Percentiles rank a stretch among this genome's conserved stretches.
Conservation (phyloP, 2,888 invertebrate species). For the Cosmia pyralina region DNA sequence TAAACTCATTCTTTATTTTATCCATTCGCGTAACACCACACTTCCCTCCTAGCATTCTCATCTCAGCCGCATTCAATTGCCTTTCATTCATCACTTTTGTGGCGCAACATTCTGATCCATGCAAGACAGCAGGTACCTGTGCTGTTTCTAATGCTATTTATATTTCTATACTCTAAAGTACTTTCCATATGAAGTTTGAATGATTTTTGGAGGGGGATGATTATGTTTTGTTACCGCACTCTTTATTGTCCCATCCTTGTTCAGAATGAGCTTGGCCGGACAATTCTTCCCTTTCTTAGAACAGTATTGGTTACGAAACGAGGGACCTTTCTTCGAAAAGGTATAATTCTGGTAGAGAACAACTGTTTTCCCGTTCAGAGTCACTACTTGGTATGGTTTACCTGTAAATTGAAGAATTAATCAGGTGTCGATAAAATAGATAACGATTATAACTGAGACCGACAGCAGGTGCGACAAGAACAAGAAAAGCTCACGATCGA, state of each 20-base stretch:
- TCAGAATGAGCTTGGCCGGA: conserved; percentile 63
- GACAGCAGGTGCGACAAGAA: too few relatives aligned
- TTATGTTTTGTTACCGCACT: conserved; percentile 58
- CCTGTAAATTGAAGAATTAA: conserved; percentile 33
- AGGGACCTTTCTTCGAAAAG: conserved; percentile 54
- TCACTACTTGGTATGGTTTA: conserved; percentile 27
- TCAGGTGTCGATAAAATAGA: neutral
- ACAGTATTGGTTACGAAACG: conserved; percentile 52
- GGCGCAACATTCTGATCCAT: too few relatives aligned
- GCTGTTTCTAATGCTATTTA: neutral
- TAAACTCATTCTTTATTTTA: too few relatives aligned
- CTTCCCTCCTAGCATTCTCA: too few relatives aligned
- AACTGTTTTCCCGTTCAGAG: conserved; percentile 38
- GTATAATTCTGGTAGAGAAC: conserved; percentile 59
- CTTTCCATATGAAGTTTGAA: conserved; percentile 27
- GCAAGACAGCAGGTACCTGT: too few relatives aligned
- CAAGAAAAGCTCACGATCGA: too few relatives aligned
- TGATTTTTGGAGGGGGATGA: conserved; percentile 63
- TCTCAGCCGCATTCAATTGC: too few relatives aligned
- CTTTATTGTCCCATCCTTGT: conserved; percentile 56
- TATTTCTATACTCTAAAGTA: conserved; percentile 18
- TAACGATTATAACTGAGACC: too few relatives aligned
- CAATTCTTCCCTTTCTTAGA: conserved; percentile 61
- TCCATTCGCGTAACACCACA: too few relatives aligned
- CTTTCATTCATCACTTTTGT: too few relatives aligned